Evolutionary conservation across 2,888 invertebrate genomes (phyloP).

Genomic region (Melanotus villosus): DNA sequence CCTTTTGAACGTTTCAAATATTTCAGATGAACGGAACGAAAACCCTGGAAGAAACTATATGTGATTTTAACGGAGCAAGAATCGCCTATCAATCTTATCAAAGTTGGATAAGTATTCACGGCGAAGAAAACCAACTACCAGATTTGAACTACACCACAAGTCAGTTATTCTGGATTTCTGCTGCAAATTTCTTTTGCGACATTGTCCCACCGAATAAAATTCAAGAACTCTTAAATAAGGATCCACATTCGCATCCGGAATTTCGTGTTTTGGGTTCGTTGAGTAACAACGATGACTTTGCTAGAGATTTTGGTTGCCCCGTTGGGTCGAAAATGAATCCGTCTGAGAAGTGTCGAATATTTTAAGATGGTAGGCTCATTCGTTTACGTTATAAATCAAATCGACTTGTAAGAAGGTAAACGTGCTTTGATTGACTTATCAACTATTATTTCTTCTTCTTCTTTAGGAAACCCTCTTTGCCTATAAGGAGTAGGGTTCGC

Average conservation of each 20-base stretch:
- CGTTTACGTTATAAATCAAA: no score
- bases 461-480: no score
- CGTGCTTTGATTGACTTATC: no score
- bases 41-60: constrained; percentile 94
- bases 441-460: no score
- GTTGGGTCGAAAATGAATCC: constrained; percentile 13
- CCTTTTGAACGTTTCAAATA: no score
- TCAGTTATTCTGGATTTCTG: constrained; percentile 74
- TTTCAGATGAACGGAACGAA: constrained; percentile 88
- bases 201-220: constrained; percentile 63
- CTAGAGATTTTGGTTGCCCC: constrained; percentile 15
- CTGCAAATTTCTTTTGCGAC: constrained; percentile 75
- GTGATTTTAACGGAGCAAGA: constrained; percentile 94
- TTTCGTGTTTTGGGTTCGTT: not conserved
- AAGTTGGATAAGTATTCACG: constrained; percentile 60
- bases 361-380: no score
- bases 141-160: constrained; percentile 64
- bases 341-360: constrained; percentile 51
- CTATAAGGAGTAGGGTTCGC: no score
- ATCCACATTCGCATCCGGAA: no score
- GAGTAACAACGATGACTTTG: not conserved
- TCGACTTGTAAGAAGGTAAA: no score
- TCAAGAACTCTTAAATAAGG: constrained; percentile 48
- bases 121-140: constrained; percentile 61
- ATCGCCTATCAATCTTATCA: constrained; percentile 77